Base-by-base conservation (phyloP, 2,797 vertebrate species). In the Artibeus lituratus region DNA sequence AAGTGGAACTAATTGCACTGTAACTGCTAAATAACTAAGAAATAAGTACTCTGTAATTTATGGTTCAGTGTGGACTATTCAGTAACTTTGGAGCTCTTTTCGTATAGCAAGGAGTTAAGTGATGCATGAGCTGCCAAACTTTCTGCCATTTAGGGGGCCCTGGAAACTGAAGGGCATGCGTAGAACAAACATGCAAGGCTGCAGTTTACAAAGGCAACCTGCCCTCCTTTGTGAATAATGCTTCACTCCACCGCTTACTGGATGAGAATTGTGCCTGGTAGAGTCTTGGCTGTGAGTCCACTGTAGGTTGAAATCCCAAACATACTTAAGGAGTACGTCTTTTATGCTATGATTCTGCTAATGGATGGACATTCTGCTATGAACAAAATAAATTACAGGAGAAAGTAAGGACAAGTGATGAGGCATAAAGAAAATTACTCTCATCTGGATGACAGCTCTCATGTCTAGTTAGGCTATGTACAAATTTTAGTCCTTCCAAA, bases 1-100 rank as follows among this genome's bases (percentile, higher is more conserved):
- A 98, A 98, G 98, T 98, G 98, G 98, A 98, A 98, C 98, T 99
- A 98, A 99, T 99, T 98, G 98, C 97, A 97, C 98, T 98, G 97
- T 98, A 98, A 98, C 98, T 98, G 98, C 98, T 98, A 98, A 98
- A 98, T 98, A 98, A 98, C 98, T 98, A 98, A 98, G 98, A 98
- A 98, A 98, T 98, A 99, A 98, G 98, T 98, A 98, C 96, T 95
- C 97, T 96, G 95, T 98, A 98, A 98, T 98, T 98, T 98, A 98
- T 98, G 98, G 96, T 97, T 95, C 98, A 97, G 97, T 94, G 94
- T 95, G 51, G 98, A 96, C 95, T 10, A 87, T 21, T 92, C 87
- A 97, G 98, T 98, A 98, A 98, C 97, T 97, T 97, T 94, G 88
- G 92, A 97, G 96, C 93, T 16, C 18, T 97, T 98, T 97, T 98